Evolutionary conservation across 2,888 invertebrate species (phyloP), one percentile per base, ranked within the genome.

Genomic region (Aspidapion aeneum): DNA sequence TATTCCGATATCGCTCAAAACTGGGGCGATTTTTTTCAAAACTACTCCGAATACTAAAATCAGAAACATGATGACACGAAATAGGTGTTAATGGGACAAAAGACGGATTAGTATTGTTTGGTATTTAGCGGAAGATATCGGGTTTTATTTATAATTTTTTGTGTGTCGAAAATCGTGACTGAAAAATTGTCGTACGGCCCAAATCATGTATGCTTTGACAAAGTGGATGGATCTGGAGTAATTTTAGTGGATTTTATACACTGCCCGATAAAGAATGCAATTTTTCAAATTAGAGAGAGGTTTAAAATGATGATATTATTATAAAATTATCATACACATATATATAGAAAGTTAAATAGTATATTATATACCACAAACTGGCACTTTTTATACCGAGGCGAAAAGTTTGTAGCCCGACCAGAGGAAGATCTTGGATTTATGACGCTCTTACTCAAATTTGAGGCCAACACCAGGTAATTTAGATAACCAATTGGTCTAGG

Each of bases 101-200:
- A 52, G 52, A 19, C 52, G n/a, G 7, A 52, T 9, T 9, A 5
- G 17, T 17, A 52, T 19, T 19, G 19, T 52, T 52, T 17, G 17
- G 17, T 52, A 60, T 58, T 57, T 62, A n/a, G 21, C 21, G 50
- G 18, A 20, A 56, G 63, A 21, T 35, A 21, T 60, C 56, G 22
- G 54, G 18, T 59, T 51, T 55, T 65, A 67, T 70, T 63, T 70
- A 69, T 68, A 69, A 67, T 63, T 58, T 64, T 65, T 64, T 63
- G 63, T 64, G 62, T 63, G 60, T 61, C 62, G 57, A 62, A 56
- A 66, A 59, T 70, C 70, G 69, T 70, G 69, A 70, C 69, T 21
- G 35, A 51, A 64, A 52, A 50, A 63, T 65, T 60, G 54, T 59
- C 58, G 63, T 59, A 55, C 58, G 66, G 63, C 68, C 70, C 63